Evolutionary conservation across 2,888 invertebrate species (phyloP).

Genomic region (Philereme vetulata): DNA sequence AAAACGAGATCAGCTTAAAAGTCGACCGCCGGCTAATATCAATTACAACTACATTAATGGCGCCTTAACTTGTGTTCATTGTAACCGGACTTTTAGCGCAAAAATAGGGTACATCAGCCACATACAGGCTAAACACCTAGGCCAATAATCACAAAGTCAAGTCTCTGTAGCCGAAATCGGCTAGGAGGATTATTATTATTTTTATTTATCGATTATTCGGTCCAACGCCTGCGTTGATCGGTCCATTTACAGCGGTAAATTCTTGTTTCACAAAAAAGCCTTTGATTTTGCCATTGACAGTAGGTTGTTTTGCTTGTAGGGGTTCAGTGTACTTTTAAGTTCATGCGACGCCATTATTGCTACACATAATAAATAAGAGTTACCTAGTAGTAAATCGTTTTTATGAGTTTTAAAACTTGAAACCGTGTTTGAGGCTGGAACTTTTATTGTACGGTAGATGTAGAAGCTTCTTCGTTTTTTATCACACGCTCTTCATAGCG

Average conservation of each 20-base stretch:
- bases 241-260: conserved; percentile 50
- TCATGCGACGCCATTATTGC: conserved; percentile 12
- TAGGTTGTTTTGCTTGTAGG: conserved; percentile 29
- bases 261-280: conserved; percentile 42
- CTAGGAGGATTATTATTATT: too few relatives aligned
- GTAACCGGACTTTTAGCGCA: too few relatives aligned
- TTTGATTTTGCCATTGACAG: conserved; percentile 39
- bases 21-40: too few relatives aligned
- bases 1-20: too few relatives aligned
- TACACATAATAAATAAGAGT: conserved; percentile 3
- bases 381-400: neutral
- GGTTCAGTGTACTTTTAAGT: conserved; percentile 16
- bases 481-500: conserved; percentile 6
- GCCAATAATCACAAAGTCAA: too few relatives aligned
- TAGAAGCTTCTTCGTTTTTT: conserved; percentile 3
- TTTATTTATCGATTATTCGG: conserved; percentile 66
- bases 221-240: conserved; percentile 58
- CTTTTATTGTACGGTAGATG: too few relatives aligned
- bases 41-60: too few relatives aligned
- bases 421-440: neutral
- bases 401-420: conserved; percentile 2
- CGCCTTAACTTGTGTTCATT: too few relatives aligned
- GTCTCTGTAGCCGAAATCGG: too few relatives aligned
- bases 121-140: too few relatives aligned
- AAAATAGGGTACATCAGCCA: too few relatives aligned